Base-by-base conservation (phyloP, 2,888 invertebrate genomes). In the Caenorhabditis sp. region DNA sequence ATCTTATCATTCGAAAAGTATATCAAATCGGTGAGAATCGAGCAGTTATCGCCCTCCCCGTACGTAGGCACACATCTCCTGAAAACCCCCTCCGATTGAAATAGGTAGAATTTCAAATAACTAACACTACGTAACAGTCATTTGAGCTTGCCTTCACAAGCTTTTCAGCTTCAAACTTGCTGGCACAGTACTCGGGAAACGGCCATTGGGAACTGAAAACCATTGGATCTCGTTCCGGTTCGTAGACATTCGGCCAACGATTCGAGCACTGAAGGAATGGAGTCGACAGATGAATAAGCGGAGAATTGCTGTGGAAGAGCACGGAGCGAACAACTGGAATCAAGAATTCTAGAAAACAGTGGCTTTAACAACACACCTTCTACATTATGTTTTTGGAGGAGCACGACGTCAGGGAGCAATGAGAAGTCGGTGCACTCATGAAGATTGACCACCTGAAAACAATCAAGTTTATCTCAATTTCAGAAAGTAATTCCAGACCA, bases 241-340 rank as follows among this genome's bases (percentile, higher is more conserved):
- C 81, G 27, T 81, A 75, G 6, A 86, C 79, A 48, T 87, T 86
- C 20, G 86, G 86, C 85, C 85, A 87, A 11, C 77, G 70, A 32
- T 77, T 75, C 13, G 86, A 86, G 53, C 85, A 85, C 70, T 86
- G 86, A 26, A 86, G 53, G 45, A 77, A 84, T 13, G 80, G 76
- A 11, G 78, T 78, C 11, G 85, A 85, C 20, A 85, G 62, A 61
- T 86, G 86, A 35, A 86, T 63, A 32, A 86, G 41, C n/a, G 68
- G 78, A 9, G 46, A 46, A 6, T 66, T 35, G 26, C 52, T 50
- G 26, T 72, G 66, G 43, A 66, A 78, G 3, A 66, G 30, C 15
- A 76, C 37, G 3, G 68, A 70, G 5, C 65, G 48, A 1, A 71
- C 65, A 11, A 70, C 68, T 53, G 27, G 32, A 52, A 52, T 50